These are phyloP conservation scores for Climacteris rufus DNA, from an alignment of 2,113 vertebrate genomes.

Conservation along the genomic window DNA sequence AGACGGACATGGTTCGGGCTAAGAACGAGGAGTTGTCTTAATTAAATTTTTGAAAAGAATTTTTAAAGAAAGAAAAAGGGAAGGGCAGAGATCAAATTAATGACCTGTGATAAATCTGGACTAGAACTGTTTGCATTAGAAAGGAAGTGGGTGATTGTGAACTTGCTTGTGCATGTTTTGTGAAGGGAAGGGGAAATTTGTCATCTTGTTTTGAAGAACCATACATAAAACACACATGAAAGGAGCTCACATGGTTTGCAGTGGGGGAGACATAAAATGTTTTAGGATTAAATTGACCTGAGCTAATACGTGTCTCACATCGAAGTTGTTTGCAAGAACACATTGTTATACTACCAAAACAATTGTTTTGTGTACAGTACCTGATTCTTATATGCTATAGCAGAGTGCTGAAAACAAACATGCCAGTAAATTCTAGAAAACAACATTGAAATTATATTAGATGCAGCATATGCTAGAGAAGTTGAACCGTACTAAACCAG, in stretches of 20 bases:
- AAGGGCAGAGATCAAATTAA: conserved; percentile 42
- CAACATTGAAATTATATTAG: not conserved
- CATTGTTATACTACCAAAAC: conserved; percentile 8
- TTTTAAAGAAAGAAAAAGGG: not conserved
- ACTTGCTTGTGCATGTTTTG: conserved; percentile 48
- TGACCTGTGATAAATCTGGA: conserved; percentile 64
- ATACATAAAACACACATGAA: conserved; percentile 47
- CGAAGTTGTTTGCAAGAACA: conserved; percentile 48
- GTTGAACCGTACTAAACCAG: not conserved
- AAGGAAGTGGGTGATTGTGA: conserved; percentile 59
- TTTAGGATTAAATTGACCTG: conserved; percentile 61
- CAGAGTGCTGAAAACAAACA: not conserved
- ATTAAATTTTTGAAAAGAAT: not conserved
- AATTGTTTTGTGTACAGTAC: not conserved
- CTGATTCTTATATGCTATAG: not conserved
- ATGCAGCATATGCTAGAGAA: not conserved
- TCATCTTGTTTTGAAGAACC: conserved; percentile 57
- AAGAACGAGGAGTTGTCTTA: conserved; percentile 2
- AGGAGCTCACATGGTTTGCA: conserved; percentile 35
- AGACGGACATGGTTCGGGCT: not conserved
- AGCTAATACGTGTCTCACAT: conserved; percentile 36
- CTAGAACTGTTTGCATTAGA: conserved; percentile 48
- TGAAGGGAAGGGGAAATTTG: conserved; percentile 58
- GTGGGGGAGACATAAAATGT: conserved; percentile 41
- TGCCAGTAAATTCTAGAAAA: not conserved